Conservation (phyloP, 2,113 vertebrate genomes). For the Oryzias javanicus region DNA sequence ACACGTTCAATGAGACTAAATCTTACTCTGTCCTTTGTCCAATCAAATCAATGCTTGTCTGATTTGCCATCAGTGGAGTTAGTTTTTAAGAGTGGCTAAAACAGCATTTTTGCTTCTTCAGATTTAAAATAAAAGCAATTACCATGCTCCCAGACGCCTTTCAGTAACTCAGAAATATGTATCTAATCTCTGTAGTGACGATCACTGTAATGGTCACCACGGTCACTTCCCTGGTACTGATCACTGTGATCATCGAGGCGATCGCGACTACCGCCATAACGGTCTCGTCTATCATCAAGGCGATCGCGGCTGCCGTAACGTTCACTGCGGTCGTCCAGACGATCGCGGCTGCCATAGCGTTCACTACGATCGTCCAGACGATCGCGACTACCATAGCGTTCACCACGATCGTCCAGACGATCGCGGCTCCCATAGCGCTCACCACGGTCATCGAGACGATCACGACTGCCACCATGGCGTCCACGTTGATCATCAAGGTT, state of each 20-base stretch:
- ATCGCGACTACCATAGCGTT: constrained; percentile 29
- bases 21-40: too few species aligned
- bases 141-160: neutral
- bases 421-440: constrained; percentile 19
- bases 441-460: constrained; percentile 32
- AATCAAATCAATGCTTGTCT: too few species aligned
- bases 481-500: constrained; percentile 21
- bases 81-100: too few species aligned
- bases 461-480: constrained; percentile 10
- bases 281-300: neutral
- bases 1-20: too few species aligned
- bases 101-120: too few species aligned
- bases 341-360: constrained; percentile 6
- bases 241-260: constrained; percentile 9
- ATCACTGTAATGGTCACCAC: constrained; percentile 21
- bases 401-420: constrained; percentile 26
- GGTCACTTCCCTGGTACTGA: constrained; percentile 12
- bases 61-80: too few species aligned
- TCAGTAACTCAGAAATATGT: constrained; percentile 19
- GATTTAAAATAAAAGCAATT: too few species aligned
- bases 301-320: neutral
- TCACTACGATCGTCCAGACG: constrained; percentile 9
- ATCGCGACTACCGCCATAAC: neutral
- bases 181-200: neutral
- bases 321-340: neutral